Evolutionary conservation across 1,140 invertebrate species (phyloP), one percentile per base, ranked within the genome.

Genomic region (Olivierus martensii): DNA sequence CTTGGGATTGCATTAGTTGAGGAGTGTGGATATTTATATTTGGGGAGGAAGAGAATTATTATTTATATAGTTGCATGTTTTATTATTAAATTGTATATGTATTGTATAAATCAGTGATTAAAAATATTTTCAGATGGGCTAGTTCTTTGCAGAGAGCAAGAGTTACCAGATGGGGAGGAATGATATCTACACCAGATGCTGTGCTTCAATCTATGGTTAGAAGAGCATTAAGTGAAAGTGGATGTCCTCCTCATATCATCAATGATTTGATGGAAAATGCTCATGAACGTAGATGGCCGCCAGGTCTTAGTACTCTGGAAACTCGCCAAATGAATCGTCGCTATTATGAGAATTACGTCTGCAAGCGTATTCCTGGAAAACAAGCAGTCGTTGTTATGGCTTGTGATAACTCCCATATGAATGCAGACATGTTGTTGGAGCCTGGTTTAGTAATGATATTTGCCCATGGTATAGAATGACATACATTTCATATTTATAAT

Each of bases 381-480:
- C 72, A 74, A 72, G 91, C 92, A 44, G 91, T 97, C 28, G 75
- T 95, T 59, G 90, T 95, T 22, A 78, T 96, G 61, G 82, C 85
- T 54, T 93, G 89, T 69, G 91, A 97, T 68, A 97, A 97, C 67
- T 76, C 79, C 22, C 91, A 95, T 66, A 90, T 97, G 76, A 82
- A 86, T 57, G 87, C 90, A 59, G 88, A 95, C 61, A 89, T 96
- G 79, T 90, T 95, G 76, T 77, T 92, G 34, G 88, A 94, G 61
- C 92, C 92, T 3, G 92, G 92, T n/a, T 75, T 96, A 58, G 88
- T 96, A 14, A 94, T 97, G 90, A 97, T 97, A 63, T 97, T 97
- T 74, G 92, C 92, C 49, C 91, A 96, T 72, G 92, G 91, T 53
- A 90, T 96, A 52, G 91, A 94, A 72, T 90, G 50, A 57, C 28